Percentiles rank a stretch among this genome's conserved stretches.
phyloP scores from a whole-genome alignment of 2,888 invertebrate species.

The Sphaerophoria taeniata region DNA sequence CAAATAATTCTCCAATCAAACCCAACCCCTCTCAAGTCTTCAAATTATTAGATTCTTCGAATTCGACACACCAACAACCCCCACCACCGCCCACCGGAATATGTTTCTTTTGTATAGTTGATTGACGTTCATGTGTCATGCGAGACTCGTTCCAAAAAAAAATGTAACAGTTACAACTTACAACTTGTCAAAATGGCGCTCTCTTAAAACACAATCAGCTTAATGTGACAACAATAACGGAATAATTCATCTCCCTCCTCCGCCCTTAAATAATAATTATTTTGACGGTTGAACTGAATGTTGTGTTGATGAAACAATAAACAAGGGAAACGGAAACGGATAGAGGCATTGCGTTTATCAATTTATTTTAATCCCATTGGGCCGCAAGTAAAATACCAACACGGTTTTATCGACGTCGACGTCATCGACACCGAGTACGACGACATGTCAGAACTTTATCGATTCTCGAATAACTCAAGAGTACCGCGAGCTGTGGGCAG shows the following conservation, averaged over 20 bases:
- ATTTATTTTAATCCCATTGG: slow-evolving; percentile 61
- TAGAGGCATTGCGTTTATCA: slow-evolving; percentile 48
- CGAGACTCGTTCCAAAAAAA: slow-evolving; percentile 21
- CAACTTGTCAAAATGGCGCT: slow-evolving; percentile 57
- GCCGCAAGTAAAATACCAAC: slow-evolving; percentile 34
- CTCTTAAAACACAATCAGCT: slow-evolving; percentile 27
- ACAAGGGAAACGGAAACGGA: not conserved
- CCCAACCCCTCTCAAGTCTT: not conserved
- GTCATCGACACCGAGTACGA: too few species aligned
- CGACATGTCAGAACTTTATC: slow-evolving; percentile 20
- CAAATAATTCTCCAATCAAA: slow-evolving; percentile 32
- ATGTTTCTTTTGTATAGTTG: slow-evolving; percentile 6
- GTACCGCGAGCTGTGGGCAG: not conserved
- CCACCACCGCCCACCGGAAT: not conserved
- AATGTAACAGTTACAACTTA: slow-evolving; percentile 42
- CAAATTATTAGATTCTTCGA: too few species aligned
- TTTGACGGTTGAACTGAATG: too few species aligned
- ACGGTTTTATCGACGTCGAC: not conserved
- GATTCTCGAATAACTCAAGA: slow-evolving; percentile 18
- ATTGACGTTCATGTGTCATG: slow-evolving; percentile 60
- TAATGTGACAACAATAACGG: slow-evolving; percentile 64
- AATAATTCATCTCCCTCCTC: slow-evolving; percentile 23
- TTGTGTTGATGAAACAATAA: slow-evolving; percentile 3
- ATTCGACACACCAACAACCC: not conserved
- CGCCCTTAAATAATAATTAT: slow-evolving; percentile 30